Evolutionary conservation across 2,113 vertebrate genomes (phyloP).

Genomic region (Notechis scutatus): DNA sequence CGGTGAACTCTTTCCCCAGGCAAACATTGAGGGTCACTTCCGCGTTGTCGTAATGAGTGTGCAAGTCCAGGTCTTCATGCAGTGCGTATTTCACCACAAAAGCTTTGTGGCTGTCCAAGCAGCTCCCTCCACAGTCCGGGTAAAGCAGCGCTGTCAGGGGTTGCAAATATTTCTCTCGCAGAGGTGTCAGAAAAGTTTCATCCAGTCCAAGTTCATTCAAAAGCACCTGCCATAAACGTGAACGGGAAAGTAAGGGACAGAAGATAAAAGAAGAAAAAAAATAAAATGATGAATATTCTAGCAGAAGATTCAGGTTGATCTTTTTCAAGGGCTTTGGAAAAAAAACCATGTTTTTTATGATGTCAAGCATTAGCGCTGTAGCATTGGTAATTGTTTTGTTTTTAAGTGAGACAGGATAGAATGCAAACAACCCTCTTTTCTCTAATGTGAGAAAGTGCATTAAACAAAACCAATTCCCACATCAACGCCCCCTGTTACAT

Average conservation of each 20-base stretch:
- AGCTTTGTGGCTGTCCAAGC: slow-evolving; percentile 89
- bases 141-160: slow-evolving; percentile 82
- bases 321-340: neutral
- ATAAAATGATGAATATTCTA: too few species aligned
- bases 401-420: neutral
- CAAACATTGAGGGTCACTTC: slow-evolving; percentile 92
- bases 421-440: neutral
- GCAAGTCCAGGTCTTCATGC: slow-evolving; percentile 82
- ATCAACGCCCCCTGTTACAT: neutral
- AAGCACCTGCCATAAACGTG: slow-evolving; percentile 63
- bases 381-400: neutral
- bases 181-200: slow-evolving; percentile 77
- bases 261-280: neutral
- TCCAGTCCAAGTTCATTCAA: slow-evolving; percentile 92
- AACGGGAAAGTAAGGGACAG: neutral
- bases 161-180: slow-evolving; percentile 82
- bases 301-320: neutral
- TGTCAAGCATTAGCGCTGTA: neutral
- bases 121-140: slow-evolving; percentile 79
- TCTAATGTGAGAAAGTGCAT: neutral
- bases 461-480: neutral
- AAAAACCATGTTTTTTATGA: neutral
- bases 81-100: slow-evolving; percentile 90
- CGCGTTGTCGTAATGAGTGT: slow-evolving; percentile 91
- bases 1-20: slow-evolving; percentile 86